Base-by-base conservation (phyloP, 1,140 invertebrate genomes). In the Drosophila paulistorum region DNA sequence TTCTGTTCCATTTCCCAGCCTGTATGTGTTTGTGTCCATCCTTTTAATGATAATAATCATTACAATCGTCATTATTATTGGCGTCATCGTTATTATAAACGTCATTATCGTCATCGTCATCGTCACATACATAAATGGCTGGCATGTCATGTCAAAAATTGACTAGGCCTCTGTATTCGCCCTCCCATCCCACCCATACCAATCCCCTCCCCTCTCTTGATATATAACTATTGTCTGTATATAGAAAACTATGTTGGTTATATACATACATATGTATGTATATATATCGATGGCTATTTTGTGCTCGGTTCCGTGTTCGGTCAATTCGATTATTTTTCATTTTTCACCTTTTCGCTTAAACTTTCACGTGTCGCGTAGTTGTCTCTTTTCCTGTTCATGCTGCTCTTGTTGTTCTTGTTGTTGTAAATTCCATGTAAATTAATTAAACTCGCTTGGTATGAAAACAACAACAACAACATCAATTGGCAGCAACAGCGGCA, bases 401-500 rank as follows among this genome's bases (percentile, higher is more conserved):
- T 77, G 65, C 48, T 74, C 42, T 7, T 55, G 55, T 9, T 69
- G n/a, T 48, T 71, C 35, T 79, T 81, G 71, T 78, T 89, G 77
- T 81, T 89, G 84, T 83, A 84, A 84, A 89, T 89, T 89, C 84
- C 84, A 89, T 89, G 84, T 89, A 89, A 89, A 89, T 89, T 89
- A 89, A 89, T 89, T 89, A 89, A 89, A 89, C 84, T 89, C 76
- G 80, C 84, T 89, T 83, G 84, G 74, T 66, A 77, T 86, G 77
- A 65, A 70, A 70, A 76, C 69, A 68, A 61, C 39, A 66, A 39
- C 26, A 59, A 59, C 30, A 59, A 10, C 6, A 17, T 17, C 17
- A 17, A 17, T 17, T 37, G 23, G 11, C 62, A 51, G 20, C 17
- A 10, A 58, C 61, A 45, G 63, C 54, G 20, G 20, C 17, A 14